Evolutionary conservation across 2,113 vertebrate species (phyloP).

Genomic region (Tachycineta bicolor): DNA sequence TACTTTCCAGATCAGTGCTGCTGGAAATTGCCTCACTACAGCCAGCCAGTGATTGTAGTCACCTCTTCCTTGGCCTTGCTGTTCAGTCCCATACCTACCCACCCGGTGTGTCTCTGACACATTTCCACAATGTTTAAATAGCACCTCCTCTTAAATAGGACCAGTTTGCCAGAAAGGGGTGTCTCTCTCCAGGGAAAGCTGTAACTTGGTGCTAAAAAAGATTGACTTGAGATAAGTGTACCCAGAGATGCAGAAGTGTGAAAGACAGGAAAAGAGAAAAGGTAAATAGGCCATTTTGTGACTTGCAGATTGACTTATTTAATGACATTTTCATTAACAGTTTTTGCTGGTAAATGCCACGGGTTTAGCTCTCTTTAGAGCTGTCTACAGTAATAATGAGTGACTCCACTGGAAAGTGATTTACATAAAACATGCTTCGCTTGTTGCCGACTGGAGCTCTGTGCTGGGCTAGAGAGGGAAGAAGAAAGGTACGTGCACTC

Average conservation of each 20-base stretch:
- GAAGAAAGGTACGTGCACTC: neutral
- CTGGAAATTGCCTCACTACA: neutral
- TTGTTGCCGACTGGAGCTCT: neutral
- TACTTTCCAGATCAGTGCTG: neutral
- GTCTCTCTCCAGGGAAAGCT: neutral
- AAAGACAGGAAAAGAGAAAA: neutral
- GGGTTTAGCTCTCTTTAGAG: neutral
- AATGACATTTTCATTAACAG: conserved; percentile 48
- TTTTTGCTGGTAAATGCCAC: conserved; percentile 33
- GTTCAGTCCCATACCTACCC: neutral
- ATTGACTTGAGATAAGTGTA: neutral
- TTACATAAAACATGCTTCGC: conserved; percentile 3
- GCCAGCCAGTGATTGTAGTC: neutral
- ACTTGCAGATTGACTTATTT: conserved; percentile 4
- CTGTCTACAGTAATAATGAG: conserved; percentile 32
- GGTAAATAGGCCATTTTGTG: neutral
- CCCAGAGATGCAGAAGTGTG: neutral
- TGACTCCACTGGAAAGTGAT: neutral
- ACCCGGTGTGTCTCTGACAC: neutral
- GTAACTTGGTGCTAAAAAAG: neutral
- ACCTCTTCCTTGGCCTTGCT: neutral
- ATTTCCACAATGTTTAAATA: neutral
- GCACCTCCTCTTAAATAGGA: neutral
- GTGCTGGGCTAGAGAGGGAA: neutral
- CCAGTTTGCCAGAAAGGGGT: neutral